phyloP scores from a whole-genome alignment of 2,888 invertebrate species.

The Patella pellucida region DNA sequence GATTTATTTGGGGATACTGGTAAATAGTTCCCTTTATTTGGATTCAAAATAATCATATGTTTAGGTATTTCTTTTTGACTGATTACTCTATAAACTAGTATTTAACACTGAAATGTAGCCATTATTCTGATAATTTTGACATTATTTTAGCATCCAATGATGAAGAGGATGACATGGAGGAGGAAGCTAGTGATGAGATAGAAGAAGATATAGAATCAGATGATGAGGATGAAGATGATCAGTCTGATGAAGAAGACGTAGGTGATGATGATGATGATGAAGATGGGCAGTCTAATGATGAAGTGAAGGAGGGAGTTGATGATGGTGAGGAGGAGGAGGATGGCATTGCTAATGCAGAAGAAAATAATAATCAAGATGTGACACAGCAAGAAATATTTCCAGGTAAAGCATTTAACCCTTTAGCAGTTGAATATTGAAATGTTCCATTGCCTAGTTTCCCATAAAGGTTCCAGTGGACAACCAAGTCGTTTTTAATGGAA shows the following conservation, averaged over 20 bases:
- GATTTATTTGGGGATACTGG: neutral
- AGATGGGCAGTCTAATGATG: neutral
- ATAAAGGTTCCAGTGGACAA: too few relatives aligned
- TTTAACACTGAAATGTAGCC: too few relatives aligned
- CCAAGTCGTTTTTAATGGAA: too few relatives aligned
- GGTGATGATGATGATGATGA: neutral
- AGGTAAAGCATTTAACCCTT: neutral
- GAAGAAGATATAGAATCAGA: constrained; percentile 27
- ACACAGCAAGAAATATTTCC: neutral
- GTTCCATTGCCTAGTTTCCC: too few relatives aligned
- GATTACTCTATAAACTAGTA: too few relatives aligned
- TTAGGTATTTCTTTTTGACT: too few relatives aligned
- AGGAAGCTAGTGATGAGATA: constrained; percentile 13
- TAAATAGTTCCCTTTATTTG: constrained; percentile 9
- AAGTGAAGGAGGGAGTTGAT: neutral
- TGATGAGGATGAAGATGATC: constrained; percentile 3
- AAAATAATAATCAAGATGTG: neutral
- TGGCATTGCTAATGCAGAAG: neutral
- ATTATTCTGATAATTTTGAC: neutral
- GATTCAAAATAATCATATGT: too few relatives aligned
- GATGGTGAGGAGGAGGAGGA: neutral
- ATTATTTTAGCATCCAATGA: constrained; percentile 21
- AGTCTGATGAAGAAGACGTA: neutral
- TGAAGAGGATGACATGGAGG: constrained; percentile 28
- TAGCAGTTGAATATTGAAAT: too few relatives aligned